Percentiles rank a stretch among this genome's conserved stretches.
These are phyloP conservation scores for Bursaphelenchus okinawaensis DNA, from an alignment of 2,888 invertebrate genomes.

Conservation along the genomic window DNA sequence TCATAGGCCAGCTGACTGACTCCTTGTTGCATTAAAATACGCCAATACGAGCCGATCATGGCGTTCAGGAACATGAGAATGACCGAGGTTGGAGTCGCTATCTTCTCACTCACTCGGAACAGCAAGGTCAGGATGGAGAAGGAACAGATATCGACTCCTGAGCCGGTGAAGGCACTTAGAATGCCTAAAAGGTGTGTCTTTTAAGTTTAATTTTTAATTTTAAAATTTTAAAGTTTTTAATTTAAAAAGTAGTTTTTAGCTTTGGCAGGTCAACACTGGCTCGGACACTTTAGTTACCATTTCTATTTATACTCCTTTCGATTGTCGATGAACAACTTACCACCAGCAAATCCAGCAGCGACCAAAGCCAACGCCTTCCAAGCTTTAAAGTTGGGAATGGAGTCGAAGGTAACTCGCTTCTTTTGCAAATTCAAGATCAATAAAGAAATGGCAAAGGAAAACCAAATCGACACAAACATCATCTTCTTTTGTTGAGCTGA, in stretches of 20 bases:
- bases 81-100: conserved; percentile 51
- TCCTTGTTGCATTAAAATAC: conserved; percentile 22
- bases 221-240: too few species aligned
- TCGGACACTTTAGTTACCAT: too few species aligned
- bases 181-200: conserved; percentile 20
- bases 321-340: background rate
- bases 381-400: conserved; percentile 27
- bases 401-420: conserved; percentile 32
- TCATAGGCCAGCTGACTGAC: conserved; percentile 26
- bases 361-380: conserved; percentile 37
- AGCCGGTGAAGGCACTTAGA: conserved; percentile 21
- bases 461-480: conserved; percentile 48
- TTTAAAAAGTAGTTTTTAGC: too few species aligned
- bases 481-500: conserved; percentile 22
- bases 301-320: too few species aligned
- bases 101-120: conserved; percentile 32
- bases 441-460: conserved; percentile 45
- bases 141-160: conserved; percentile 21
- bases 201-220: background rate
- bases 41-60: conserved; percentile 33
- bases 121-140: conserved; percentile 25
- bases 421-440: conserved; percentile 37
- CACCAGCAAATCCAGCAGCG: conserved; percentile 40
- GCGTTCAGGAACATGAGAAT: conserved; percentile 42
- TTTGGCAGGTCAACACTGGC: too few species aligned